These are phyloP conservation scores for Anthoptus insignis DNA, from an alignment of 2,888 invertebrate species.

Conservation along the genomic window DNA sequence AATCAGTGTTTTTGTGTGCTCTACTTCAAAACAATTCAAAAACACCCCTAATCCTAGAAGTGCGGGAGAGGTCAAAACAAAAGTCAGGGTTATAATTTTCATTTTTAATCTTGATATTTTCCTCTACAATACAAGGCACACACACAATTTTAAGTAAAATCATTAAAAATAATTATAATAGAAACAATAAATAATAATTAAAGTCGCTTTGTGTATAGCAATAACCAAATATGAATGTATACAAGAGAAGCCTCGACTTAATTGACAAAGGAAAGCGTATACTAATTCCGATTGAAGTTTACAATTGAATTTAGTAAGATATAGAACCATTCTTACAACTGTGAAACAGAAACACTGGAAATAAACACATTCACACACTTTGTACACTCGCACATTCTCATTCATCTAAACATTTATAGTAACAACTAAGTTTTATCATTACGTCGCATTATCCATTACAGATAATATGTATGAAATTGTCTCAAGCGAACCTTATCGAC, in stretches of 20 bases:
- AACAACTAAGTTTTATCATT: constrained; percentile 83
- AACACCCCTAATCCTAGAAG: too few species aligned
- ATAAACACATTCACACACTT: constrained; percentile 80
- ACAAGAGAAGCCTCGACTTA: constrained; percentile 62
- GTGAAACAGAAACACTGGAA: constrained; percentile 72
- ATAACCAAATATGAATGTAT: constrained; percentile 64
- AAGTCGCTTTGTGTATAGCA: constrained; percentile 74
- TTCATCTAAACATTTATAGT: constrained; percentile 86
- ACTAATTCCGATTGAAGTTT: constrained; percentile 59
- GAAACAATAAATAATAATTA: constrained; percentile 80
- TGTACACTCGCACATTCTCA: constrained; percentile 82
- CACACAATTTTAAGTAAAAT: constrained; percentile 87
- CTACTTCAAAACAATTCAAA: too few species aligned
- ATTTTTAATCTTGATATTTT: constrained; percentile 88
- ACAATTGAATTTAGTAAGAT: constrained; percentile 48
- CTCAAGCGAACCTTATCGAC: constrained; percentile 72
- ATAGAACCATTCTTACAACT: constrained; percentile 48
- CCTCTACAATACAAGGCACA: constrained; percentile 91
- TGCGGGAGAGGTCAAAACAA: constrained; percentile 58
- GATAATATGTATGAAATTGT: constrained; percentile 77
- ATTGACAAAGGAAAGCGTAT: constrained; percentile 68
- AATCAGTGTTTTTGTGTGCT: too few species aligned
- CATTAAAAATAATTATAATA: constrained; percentile 76
- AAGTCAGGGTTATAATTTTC: constrained; percentile 82
- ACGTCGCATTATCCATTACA: constrained; percentile 76